A percentile compares a stretch with the other conserved stretches of the same genome.
Conservation (phyloP, 2,797 vertebrate genomes). For the Oreortyx pictus region DNA sequence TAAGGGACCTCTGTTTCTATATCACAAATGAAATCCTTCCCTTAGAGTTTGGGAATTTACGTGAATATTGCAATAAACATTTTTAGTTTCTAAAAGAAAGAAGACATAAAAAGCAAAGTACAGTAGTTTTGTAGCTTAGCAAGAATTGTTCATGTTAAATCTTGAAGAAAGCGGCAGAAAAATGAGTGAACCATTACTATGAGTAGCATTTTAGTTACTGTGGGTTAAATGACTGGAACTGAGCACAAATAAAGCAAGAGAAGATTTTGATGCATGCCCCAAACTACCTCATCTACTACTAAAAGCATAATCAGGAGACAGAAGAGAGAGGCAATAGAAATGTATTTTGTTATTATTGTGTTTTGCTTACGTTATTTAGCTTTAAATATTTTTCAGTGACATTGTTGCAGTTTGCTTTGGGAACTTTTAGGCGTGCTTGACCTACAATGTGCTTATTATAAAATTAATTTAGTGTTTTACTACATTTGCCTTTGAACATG, state of each 20-base stretch:
- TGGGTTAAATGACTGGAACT: not conserved
- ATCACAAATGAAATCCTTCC: not conserved
- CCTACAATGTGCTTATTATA: slow-evolving; percentile 52
- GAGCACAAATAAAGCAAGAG: not conserved
- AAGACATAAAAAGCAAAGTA: not conserved
- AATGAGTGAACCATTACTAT: not conserved
- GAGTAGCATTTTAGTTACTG: not conserved
- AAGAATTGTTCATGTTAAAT: not conserved
- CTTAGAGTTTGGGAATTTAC: not conserved
- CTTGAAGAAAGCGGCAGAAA: not conserved
- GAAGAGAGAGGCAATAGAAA: slow-evolving; percentile 26
- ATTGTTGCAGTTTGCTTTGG: slow-evolving; percentile 49
- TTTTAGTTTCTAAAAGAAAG: not conserved
- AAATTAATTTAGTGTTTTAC: slow-evolving; percentile 71
- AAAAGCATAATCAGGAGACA: not conserved
- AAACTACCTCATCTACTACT: not conserved
- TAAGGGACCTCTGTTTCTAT: not conserved
- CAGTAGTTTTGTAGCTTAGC: not conserved
- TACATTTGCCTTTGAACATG: slow-evolving; percentile 64
- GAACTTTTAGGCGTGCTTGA: slow-evolving; percentile 65
- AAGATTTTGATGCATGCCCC: not conserved
- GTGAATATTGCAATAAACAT: not conserved
- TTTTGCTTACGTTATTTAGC: slow-evolving; percentile 28
- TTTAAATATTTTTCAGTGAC: slow-evolving; percentile 45
- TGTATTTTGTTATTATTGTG: slow-evolving; percentile 5